Base-by-base conservation (phyloP, 2,113 vertebrate genomes). In the Spheniscus mendiculus region DNA sequence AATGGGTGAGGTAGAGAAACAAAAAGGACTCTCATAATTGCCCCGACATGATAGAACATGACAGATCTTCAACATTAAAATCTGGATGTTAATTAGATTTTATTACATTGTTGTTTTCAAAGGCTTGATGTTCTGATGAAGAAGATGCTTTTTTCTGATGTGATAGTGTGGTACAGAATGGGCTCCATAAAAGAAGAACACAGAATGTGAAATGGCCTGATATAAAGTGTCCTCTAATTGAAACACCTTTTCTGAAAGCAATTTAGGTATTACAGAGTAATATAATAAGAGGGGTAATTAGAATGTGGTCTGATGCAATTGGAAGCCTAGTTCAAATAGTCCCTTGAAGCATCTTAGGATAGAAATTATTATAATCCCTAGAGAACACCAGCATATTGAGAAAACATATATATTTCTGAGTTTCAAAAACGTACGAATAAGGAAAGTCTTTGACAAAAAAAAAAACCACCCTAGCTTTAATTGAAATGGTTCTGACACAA, bases 161-260 rank as follows among this genome's bases (percentile, higher is more conserved):
- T 21, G 56, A 50, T 61, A 61, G 30, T 47, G 23, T 76, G 49
- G 36, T 84, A 26, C 30, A 76, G 73, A 93, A 92, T 87, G 80
- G 55, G 63, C 4, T 78, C 17, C 76, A 72, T 78, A 92, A 89
- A 91, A 85, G 52, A 71, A 34, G 38, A 94, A 62, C 26, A 66
- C 15, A 61, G 84, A 79, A 78, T 79, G 71, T 80, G 79, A 78
- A 84, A 90, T 92, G 65, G 76, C 49, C 49, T 82, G 76, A 52
- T 78, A 79, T 44, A 96, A 96, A 97, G 72, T 90, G 89, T 84
- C 77, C 72, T n/a, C 52, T 97, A 96, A 93, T 92, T 93, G 80
- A 91, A 94, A 85, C 86, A 92, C 76, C 95, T 95, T 96, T 93
- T 90, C 89, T 83, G 71, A 85, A 96, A 91, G 71, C 82, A 91